These are phyloP conservation scores for Cephus nigrinus DNA, from an alignment of 2,888 invertebrate genomes.

Conservation along the genomic window DNA sequence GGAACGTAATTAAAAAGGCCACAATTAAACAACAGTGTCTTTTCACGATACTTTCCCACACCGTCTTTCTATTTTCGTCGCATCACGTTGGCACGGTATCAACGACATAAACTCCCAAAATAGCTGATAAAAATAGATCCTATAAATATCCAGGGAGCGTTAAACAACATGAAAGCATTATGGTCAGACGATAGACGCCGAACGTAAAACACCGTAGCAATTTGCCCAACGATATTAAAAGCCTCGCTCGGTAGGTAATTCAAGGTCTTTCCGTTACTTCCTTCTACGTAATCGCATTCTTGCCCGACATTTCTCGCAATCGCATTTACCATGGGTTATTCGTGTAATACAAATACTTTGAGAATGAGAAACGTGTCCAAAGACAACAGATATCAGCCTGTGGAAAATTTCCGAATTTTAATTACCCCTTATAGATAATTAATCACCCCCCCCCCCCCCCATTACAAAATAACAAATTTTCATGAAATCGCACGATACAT, in stretches of 20 bases:
- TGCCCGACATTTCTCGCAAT: neutral
- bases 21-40: neutral
- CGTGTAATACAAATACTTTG: neutral
- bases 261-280: neutral
- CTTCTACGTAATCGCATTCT: neutral
- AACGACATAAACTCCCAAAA: constrained; percentile 9
- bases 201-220: neutral
- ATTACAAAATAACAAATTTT: neutral
- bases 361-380: neutral
- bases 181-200: neutral
- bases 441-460: neutral
- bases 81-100: neutral
- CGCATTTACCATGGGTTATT: neutral
- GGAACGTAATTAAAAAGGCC: neutral
- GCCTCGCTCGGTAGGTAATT: neutral
- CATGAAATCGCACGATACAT: neutral
- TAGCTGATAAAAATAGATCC: constrained; percentile 16
- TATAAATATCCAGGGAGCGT: constrained; percentile 15
- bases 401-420: neutral
- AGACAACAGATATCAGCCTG: too few relatives aligned
- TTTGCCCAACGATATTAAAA: neutral
- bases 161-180: constrained; percentile 2
- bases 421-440: neutral
- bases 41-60: neutral
- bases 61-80: neutral